Evolutionary conservation across 1,140 invertebrate genomes (phyloP).

Genomic region (Heliothis subflexa): DNA sequence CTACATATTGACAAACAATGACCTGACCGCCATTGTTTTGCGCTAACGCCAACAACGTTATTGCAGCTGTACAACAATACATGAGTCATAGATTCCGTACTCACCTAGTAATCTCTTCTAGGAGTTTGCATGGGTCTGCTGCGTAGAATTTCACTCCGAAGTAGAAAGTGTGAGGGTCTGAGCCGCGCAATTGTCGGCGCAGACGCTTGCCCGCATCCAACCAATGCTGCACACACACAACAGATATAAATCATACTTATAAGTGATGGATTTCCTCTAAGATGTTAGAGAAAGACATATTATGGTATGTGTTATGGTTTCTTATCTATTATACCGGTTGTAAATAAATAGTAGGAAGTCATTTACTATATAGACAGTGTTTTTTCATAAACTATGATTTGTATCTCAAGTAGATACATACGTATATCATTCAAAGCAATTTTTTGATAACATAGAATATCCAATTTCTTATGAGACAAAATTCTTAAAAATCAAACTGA

Average conservation of each 20-base stretch:
- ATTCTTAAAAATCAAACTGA: neutral
- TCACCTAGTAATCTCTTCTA: constrained; percentile 97
- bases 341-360: constrained; percentile 29
- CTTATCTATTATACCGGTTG: neutral
- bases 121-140: constrained; percentile 97
- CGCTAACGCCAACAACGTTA: neutral
- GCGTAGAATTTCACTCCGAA: constrained; percentile 99
- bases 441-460: neutral
- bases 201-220: constrained; percentile 94
- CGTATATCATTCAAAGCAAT: neutral
- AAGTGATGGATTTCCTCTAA: constrained; percentile 1
- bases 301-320: constrained; percentile 5
- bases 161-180: constrained; percentile 95
- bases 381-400: too few species aligned
- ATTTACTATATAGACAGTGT: neutral
- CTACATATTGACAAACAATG: constrained; percentile 3
- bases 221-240: constrained; percentile 91
- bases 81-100: constrained; percentile 22
- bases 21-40: constrained; percentile 3
- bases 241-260: neutral
- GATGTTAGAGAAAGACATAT: neutral
- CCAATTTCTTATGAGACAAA: neutral
- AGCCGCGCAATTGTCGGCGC: constrained; percentile 92
- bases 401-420: neutral
- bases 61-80: neutral